Percentiles rank a stretch among this genome's conserved stretches.
phyloP scores from a whole-genome alignment of 1,140 invertebrate species.

The Trypoxylus dichotomus region DNA sequence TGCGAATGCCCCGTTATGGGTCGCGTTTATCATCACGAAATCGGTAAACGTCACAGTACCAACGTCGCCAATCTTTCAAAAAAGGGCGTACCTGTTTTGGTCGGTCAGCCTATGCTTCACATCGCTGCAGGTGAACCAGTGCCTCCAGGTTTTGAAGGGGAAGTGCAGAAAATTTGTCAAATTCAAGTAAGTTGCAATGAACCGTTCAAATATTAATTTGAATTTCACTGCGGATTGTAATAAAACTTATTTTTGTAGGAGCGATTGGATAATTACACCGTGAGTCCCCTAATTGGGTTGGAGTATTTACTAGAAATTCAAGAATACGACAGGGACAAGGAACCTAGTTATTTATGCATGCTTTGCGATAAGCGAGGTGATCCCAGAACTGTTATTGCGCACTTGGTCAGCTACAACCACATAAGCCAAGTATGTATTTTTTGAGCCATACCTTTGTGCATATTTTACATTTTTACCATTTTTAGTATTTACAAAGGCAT shows the following conservation, averaged over 20 bases:
- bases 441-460: neutral
- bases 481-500: slow-evolving; percentile 59
- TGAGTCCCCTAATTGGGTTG: slow-evolving; percentile 57
- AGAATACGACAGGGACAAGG: slow-evolving; percentile 61
- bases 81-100: neutral
- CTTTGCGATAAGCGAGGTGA: slow-evolving; percentile 76
- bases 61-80: slow-evolving; percentile 33
- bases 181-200: slow-evolving; percentile 58
- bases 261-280: slow-evolving; percentile 48
- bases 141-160: slow-evolving; percentile 71
- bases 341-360: slow-evolving; percentile 72
- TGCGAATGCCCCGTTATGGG: slow-evolving; percentile 51
- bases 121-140: slow-evolving; percentile 68
- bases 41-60: slow-evolving; percentile 45
- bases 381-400: slow-evolving; percentile 72
- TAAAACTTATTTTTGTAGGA: slow-evolving; percentile 39
- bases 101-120: slow-evolving; percentile 42
- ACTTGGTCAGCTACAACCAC: slow-evolving; percentile 74
- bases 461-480: slow-evolving; percentile 9
- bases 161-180: slow-evolving; percentile 57
- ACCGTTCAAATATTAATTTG: neutral
- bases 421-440: slow-evolving; percentile 43
- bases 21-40: slow-evolving; percentile 49
- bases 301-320: slow-evolving; percentile 74
- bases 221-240: neutral